These are phyloP conservation scores for Drosophila tani DNA, from an alignment of 1,140 invertebrate genomes.

Conservation along the genomic window DNA sequence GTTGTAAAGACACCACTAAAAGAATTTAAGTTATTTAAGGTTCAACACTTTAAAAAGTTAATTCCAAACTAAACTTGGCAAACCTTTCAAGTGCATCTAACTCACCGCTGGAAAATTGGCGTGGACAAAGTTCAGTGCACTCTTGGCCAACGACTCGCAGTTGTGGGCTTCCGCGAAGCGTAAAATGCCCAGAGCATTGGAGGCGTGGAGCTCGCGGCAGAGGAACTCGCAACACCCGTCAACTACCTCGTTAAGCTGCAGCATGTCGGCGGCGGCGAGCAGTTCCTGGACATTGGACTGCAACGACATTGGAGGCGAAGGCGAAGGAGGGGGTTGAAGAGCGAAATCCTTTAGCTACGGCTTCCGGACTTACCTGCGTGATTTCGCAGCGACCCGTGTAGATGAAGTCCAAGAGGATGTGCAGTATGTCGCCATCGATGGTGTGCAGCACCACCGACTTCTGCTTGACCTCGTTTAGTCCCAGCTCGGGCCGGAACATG, in stretches of 20 bases:
- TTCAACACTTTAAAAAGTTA: background rate
- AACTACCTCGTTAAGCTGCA: slow-evolving; percentile 94
- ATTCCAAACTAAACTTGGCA: background rate
- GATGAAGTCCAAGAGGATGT: slow-evolving; percentile 93
- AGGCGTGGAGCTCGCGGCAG: slow-evolving; percentile 94
- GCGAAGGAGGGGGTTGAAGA: background rate
- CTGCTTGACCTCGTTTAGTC: slow-evolving; percentile 92
- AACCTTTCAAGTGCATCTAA: slow-evolving; percentile 11
- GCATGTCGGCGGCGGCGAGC: slow-evolving; percentile 96
- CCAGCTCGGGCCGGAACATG: slow-evolving; percentile 94
- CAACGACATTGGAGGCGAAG: background rate
- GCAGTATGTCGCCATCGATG: slow-evolving; percentile 90
- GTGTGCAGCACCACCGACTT: slow-evolving; percentile 91
- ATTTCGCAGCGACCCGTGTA: slow-evolving; percentile 90
- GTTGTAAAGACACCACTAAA: background rate
- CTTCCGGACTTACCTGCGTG: slow-evolving; percentile 63
- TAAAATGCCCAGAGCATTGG: slow-evolving; percentile 95
- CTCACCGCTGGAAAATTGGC: slow-evolving; percentile 93
- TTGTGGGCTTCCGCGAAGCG: slow-evolving; percentile 97
- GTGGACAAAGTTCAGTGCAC: slow-evolving; percentile 93
- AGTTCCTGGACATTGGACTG: slow-evolving; percentile 95
- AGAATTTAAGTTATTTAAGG: too few relatives aligned
- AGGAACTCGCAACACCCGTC: slow-evolving; percentile 95
- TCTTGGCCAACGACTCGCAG: slow-evolving; percentile 91
- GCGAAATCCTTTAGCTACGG: background rate